Base-by-base conservation (phyloP, 2,888 invertebrate genomes). In the Diarsia brunnea region DNA sequence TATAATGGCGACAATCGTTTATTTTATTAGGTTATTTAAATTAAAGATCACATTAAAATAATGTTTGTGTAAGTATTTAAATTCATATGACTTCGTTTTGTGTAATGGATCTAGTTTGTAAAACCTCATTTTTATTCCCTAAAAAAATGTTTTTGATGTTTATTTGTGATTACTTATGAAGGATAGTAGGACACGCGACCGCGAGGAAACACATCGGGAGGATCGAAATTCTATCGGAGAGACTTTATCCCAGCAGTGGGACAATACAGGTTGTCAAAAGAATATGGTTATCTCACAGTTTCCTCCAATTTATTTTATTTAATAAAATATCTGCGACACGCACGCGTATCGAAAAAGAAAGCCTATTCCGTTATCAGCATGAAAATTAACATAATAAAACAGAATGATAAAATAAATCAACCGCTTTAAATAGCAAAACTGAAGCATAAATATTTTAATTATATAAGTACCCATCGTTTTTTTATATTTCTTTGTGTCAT, bases 331-430 rank as follows among this genome's bases (percentile, higher is more conserved):
- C n/a, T 38, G 38, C 27, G 49, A 66, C 11, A 8, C 16, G 31
- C 47, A 11, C 16, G 21, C 47, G n/a, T 60, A 73, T 45, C 16
- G 8, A 55, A 70, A 69, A 73, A 24, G n/a, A 73, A 77, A 74
- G 19, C 11, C 31, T 24, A 38, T 68, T 55, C 64, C 31, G 67
- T 73, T 82, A 82, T 82, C 74, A 82, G 71, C 53, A 78, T 64
- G 72, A 63, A 66, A 55, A 69, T 64, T 78, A 70, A 67, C 47
- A 66, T 67, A 70, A 77, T 64, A 77, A 68, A 61, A 73, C 67
- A 64, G 38, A 70, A 64, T 73, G 38, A 66, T 66, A n/a, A 58
- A 82, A 78, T 4, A 69, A 74, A 63, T 78, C 68, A 63, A 67
- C 51, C 43, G 64, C 61, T 69, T 68, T 55, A 71, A n/a, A n/a